phyloP scores from a whole-genome alignment of 2,113 vertebrate genomes.

The Ammodytes dubius region DNA sequence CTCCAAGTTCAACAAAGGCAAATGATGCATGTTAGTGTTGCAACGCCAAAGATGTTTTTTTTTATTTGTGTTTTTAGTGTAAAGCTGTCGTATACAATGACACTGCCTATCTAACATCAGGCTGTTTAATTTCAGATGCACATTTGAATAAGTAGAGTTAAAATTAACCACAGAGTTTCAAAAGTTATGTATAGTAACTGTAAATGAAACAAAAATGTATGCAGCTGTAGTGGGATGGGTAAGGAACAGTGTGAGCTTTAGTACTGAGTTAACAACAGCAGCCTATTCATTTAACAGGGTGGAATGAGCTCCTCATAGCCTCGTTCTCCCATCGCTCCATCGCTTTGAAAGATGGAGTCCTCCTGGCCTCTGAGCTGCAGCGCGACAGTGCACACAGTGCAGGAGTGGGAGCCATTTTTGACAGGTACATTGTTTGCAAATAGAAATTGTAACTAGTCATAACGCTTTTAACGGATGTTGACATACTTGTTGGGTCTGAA shows the following conservation, averaged over 20 bases:
- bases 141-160: background rate
- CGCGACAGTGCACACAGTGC: slow-evolving; percentile 89
- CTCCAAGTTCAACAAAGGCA: background rate
- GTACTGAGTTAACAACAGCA: background rate
- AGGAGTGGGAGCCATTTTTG: slow-evolving; percentile 93
- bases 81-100: background rate
- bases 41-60: background rate
- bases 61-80: background rate
- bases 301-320: slow-evolving; percentile 95
- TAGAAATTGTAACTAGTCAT: background rate
- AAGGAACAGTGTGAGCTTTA: background rate
- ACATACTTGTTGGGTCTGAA: background rate
- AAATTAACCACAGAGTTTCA: background rate
- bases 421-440: slow-evolving; percentile 82
- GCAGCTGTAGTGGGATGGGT: background rate
- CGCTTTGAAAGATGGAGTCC: slow-evolving; percentile 90
- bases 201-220: background rate
- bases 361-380: slow-evolving; percentile 92
- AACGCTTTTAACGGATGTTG: background rate
- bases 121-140: background rate
- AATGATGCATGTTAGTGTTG: background rate
- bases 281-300: slow-evolving; percentile 80
- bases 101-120: background rate
- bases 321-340: slow-evolving; percentile 96
- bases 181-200: background rate